Conservation (phyloP, 2,888 invertebrate species). For the Hecatera dysodea region DNA sequence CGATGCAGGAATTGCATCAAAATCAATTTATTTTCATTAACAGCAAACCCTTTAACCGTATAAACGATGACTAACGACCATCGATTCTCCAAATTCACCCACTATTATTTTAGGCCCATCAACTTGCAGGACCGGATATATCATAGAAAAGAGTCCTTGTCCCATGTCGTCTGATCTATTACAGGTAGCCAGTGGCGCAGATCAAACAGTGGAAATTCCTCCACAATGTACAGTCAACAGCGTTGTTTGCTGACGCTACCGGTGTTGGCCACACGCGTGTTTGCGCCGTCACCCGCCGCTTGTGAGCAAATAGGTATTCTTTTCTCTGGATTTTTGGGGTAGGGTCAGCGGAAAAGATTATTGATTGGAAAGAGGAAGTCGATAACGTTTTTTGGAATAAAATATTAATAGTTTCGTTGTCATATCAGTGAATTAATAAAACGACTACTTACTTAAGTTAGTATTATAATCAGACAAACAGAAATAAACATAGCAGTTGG, state of each 20-base stretch:
- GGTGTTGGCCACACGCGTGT: slow-evolving; percentile 89
- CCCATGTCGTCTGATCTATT: slow-evolving; percentile 59
- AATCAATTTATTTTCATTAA: slow-evolving; percentile 5
- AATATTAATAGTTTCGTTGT: not conserved
- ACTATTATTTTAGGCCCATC: slow-evolving; percentile 35
- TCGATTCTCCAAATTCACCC: not conserved
- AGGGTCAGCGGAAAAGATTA: slow-evolving; percentile 72
- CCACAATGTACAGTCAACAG: slow-evolving; percentile 84
- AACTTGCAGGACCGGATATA: slow-evolving; percentile 58
- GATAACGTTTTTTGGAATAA: not conserved
- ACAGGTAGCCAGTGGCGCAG: slow-evolving; percentile 78
- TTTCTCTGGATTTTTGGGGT: slow-evolving; percentile 83
- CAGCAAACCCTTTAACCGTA: not conserved
- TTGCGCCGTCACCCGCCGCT: slow-evolving; percentile 74
- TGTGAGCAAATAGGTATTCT: slow-evolving; percentile 85
- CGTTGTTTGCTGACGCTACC: slow-evolving; percentile 87
- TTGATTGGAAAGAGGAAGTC: not conserved
- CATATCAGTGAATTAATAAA: not conserved
- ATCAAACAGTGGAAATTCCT: slow-evolving; percentile 85
- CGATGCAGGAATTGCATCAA: not conserved
- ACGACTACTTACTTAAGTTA: not conserved
- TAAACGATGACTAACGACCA: slow-evolving; percentile 1
- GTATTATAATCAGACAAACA: not conserved
- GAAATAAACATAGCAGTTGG: not conserved
- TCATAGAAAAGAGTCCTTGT: slow-evolving; percentile 37